Evolutionary conservation across 2,797 vertebrate genomes (phyloP).

Genomic region (Protosalanx chinensis): DNA sequence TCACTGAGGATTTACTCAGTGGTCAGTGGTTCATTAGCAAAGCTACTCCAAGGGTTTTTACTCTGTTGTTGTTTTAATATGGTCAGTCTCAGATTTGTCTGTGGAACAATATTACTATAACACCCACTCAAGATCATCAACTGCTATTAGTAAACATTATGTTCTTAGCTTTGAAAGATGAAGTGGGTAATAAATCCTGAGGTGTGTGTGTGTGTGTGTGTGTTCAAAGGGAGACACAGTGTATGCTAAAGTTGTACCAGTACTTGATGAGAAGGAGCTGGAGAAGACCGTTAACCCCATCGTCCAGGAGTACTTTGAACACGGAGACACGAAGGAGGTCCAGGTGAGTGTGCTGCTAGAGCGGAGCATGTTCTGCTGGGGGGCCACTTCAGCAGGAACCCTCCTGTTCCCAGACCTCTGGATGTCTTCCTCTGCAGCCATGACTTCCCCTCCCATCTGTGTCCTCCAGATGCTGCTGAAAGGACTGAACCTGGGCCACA

Average conservation of each 20-base stretch:
- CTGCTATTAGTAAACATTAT: not conserved
- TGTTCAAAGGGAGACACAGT: slow-evolving; percentile 78
- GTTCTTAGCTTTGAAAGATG: not conserved
- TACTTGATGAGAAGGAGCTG: slow-evolving; percentile 79
- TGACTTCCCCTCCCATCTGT: not conserved
- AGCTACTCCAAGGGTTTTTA: no score
- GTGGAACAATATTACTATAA: no score
- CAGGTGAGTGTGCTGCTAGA: slow-evolving; percentile 63
- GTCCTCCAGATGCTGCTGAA: slow-evolving; percentile 75
- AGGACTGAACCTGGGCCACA: slow-evolving; percentile 78
- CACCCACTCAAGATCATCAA: no score
- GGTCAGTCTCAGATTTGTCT: no score
- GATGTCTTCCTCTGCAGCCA: no score
- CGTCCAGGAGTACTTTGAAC: slow-evolving; percentile 86
- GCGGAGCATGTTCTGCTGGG: not conserved
- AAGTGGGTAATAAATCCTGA: not conserved
- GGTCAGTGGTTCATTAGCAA: not conserved
- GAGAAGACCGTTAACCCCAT: slow-evolving; percentile 85
- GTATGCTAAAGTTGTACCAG: slow-evolving; percentile 82
- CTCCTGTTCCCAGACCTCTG: no score
- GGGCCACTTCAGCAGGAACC: no score
- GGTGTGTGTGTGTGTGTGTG: slow-evolving; percentile 3
- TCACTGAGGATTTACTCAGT: no score
- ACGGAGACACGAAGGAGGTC: slow-evolving; percentile 85
- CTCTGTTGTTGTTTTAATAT: not conserved